A percentile compares a stretch with the other conserved stretches of the same genome.
These are phyloP conservation scores for Candoia aspera DNA, from an alignment of 2,113 vertebrate species.

Conservation along the genomic window DNA sequence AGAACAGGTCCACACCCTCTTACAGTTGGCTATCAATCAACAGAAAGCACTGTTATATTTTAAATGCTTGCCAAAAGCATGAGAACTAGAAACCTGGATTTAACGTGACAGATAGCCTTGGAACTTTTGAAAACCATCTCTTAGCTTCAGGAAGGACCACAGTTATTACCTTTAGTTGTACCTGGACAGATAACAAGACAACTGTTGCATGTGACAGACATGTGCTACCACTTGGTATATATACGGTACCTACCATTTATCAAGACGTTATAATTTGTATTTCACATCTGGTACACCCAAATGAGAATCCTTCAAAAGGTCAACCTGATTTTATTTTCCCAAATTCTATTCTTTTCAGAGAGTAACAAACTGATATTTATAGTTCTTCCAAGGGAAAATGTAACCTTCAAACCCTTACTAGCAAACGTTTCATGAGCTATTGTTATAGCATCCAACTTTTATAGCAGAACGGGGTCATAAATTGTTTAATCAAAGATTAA, in stretches of 20 bases:
- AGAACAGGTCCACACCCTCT: too few relatives aligned
- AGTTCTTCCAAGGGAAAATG: background rate
- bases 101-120: background rate
- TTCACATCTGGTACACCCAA: constrained; percentile 1
- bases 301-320: constrained; percentile 16
- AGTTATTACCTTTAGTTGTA: background rate
- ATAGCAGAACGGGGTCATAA: background rate
- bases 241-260: constrained; percentile 12
- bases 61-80: background rate
- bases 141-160: background rate
- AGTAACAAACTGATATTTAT: background rate
- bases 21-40: background rate
- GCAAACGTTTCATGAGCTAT: background rate
- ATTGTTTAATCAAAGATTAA: background rate
- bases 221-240: background rate
- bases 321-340: constrained; percentile 3
- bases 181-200: constrained; percentile 2
- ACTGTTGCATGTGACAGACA: background rate
- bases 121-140: background rate
- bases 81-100: constrained; percentile 4
- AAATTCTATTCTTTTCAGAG: background rate
- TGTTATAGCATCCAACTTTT: background rate
- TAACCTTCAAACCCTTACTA: background rate
- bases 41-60: background rate
- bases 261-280: constrained; percentile 25